Evolutionary conservation across 2,113 vertebrate species (phyloP).

Genomic region (Nothobranchius furzeri): DNA sequence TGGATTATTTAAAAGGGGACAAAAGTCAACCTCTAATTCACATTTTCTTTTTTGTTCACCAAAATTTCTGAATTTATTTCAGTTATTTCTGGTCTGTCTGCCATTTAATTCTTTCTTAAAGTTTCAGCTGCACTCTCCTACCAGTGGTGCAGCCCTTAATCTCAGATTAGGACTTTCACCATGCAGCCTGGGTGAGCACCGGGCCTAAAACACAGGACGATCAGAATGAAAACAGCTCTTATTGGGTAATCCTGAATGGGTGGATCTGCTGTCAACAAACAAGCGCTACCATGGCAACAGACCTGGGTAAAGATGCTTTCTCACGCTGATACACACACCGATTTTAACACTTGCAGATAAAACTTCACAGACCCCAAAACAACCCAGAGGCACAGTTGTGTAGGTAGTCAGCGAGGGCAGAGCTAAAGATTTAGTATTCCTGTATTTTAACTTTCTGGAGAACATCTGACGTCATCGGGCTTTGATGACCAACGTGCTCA

Average conservation of each 20-base stretch:
- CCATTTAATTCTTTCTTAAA: too few relatives aligned
- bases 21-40: too few relatives aligned
- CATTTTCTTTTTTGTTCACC: too few relatives aligned
- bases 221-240: conserved; percentile 5
- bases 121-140: too few relatives aligned
- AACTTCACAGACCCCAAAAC: conserved; percentile 13
- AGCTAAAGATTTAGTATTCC: conserved; percentile 34
- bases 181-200: too few relatives aligned
- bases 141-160: too few relatives aligned
- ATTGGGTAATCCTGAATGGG: conserved; percentile 26
- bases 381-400: conserved; percentile 10
- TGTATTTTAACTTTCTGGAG: background rate
- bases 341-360: background rate
- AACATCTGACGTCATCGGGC: too few relatives aligned
- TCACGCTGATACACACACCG: background rate
- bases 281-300: conserved; percentile 41
- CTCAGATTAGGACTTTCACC: too few relatives aligned
- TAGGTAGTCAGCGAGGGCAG: background rate
- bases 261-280: conserved; percentile 40
- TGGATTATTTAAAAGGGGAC: too few relatives aligned
- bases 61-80: too few relatives aligned
- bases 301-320: conserved; percentile 10
- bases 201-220: background rate
- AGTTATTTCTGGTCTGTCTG: too few relatives aligned
- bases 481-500: background rate